These are phyloP conservation scores for Caretta caretta DNA, from an alignment of 2,113 vertebrate species.

Conservation along the genomic window DNA sequence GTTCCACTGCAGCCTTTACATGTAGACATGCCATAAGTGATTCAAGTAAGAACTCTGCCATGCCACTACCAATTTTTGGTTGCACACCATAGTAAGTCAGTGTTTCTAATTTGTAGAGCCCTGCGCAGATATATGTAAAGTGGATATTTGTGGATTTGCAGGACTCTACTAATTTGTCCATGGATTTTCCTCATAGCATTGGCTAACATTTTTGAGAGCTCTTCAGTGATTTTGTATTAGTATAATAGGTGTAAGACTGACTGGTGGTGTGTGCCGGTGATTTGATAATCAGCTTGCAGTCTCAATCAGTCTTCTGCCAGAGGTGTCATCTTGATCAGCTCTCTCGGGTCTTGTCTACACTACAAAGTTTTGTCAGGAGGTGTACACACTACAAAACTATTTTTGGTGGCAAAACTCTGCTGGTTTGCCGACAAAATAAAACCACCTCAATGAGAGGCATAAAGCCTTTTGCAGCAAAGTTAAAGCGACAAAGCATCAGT, in stretches of 20 bases:
- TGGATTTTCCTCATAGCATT: not conserved
- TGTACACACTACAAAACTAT: too few relatives aligned
- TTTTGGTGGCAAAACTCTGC: too few relatives aligned
- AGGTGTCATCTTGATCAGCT: not conserved
- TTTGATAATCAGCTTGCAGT: conserved; percentile 28
- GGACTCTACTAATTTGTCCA: conserved; percentile 30
- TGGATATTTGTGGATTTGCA: too few relatives aligned
- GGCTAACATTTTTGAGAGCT: conserved; percentile 18
- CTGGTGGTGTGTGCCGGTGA: conserved; percentile 36
- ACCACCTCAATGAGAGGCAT: too few relatives aligned
- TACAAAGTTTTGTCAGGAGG: too few relatives aligned
- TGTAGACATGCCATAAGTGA: not conserved
- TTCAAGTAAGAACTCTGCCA: conserved; percentile 55
- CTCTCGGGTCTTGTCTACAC: too few relatives aligned
- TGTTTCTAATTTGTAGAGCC: not conserved
- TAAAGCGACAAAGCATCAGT: too few relatives aligned
- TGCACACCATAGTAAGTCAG: conserved; percentile 51
- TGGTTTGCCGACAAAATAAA: too few relatives aligned
- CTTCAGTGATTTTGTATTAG: not conserved
- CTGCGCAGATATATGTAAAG: not conserved
- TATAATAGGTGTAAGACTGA: conserved; percentile 12
- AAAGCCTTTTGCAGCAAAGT: too few relatives aligned
- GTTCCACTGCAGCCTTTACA: too few relatives aligned
- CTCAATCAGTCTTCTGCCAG: not conserved
- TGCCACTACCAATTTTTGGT: conserved; percentile 55